Conservation (phyloP, 2,888 invertebrate genomes). For the Zhengitettix transpicula region DNA sequence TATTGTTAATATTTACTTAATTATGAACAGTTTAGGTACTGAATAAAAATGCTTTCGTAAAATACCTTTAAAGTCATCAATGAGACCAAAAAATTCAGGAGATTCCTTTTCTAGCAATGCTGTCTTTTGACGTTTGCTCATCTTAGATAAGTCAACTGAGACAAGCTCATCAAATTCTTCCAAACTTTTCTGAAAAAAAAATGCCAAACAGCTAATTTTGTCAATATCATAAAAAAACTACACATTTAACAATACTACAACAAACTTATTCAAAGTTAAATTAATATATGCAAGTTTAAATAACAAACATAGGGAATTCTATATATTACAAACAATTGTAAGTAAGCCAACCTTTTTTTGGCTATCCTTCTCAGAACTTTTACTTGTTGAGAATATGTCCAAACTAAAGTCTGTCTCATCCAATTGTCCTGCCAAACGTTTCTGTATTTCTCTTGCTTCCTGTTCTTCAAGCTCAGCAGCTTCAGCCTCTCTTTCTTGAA, state of each 20-base stretch:
- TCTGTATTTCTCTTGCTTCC: slow-evolving; percentile 67
- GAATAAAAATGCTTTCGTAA: not conserved
- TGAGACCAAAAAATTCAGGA: slow-evolving; percentile 66
- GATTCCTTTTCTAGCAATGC: slow-evolving; percentile 68
- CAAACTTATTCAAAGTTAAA: too few relatives aligned
- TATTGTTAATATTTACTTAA: too few relatives aligned
- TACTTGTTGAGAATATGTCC: slow-evolving; percentile 30
- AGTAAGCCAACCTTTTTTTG: too few relatives aligned
- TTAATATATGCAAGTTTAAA: not conserved
- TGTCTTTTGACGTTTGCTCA: slow-evolving; percentile 58
- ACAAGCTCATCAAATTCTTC: slow-evolving; percentile 39
- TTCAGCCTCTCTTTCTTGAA: slow-evolving; percentile 45
- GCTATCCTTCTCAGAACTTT: too few relatives aligned
- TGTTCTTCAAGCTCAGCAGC: slow-evolving; percentile 65
- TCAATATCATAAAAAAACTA: too few relatives aligned
- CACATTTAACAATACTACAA: too few relatives aligned
- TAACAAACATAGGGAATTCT: not conserved
- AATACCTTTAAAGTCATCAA: slow-evolving; percentile 61
- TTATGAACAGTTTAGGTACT: too few relatives aligned
- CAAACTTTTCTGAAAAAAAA: not conserved
- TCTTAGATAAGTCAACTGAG: slow-evolving; percentile 56
- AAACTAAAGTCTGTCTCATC: slow-evolving; percentile 61
- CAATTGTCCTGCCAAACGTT: slow-evolving; percentile 55
- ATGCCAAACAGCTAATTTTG: not conserved
- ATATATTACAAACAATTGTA: too few relatives aligned